These are phyloP conservation scores for Catharus minimus DNA, from an alignment of 2,113 vertebrate species.

Conservation along the genomic window DNA sequence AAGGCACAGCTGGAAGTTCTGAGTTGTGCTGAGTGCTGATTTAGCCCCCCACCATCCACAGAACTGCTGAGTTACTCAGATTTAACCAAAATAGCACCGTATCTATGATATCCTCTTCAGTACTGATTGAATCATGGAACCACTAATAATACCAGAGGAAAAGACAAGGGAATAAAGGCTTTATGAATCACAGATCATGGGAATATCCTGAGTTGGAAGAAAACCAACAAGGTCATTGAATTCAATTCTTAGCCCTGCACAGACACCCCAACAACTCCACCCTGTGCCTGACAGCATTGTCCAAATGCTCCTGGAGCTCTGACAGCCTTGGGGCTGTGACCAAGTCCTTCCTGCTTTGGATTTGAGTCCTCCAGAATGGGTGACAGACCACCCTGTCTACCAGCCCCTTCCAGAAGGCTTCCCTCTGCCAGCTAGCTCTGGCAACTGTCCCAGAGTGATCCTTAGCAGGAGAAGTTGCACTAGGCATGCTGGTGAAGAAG, in stretches of 20 bases:
- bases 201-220: not conserved
- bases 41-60: not conserved
- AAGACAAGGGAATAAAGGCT: not conserved
- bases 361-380: not conserved
- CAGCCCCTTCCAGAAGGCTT: not conserved
- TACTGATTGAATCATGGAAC: accelerated
- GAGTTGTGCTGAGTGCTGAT: not conserved
- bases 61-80: not conserved
- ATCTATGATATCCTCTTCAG: not conserved
- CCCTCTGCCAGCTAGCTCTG: not conserved
- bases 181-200: not conserved
- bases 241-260: not conserved
- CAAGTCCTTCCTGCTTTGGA: not conserved
- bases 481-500: not conserved
- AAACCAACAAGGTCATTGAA: not conserved
- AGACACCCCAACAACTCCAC: not conserved
- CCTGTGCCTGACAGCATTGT: not conserved
- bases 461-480: not conserved
- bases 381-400: not conserved
- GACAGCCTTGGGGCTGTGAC: not conserved
- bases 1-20: not conserved
- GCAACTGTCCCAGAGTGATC: not conserved
- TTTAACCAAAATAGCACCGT: accelerated
- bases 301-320: not conserved
- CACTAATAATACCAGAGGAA: not conserved